Evolutionary conservation across 53 echinoderm and acorn worm species (phyloP).

Genomic region (Hippasteria phrygiana): DNA sequence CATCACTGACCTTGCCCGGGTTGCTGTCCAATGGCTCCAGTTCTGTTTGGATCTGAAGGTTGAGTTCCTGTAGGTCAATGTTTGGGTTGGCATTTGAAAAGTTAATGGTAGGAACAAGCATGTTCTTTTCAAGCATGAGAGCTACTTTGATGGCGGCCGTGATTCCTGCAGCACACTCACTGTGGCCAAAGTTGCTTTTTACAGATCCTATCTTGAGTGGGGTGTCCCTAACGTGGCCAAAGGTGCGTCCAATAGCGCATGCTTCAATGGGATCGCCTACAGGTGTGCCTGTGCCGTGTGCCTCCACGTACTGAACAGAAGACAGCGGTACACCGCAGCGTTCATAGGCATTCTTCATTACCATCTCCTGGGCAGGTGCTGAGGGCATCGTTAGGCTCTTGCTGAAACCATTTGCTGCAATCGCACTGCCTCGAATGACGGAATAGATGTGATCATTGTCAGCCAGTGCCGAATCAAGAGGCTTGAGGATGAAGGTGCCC

Average conservation of each 20-base stretch:
- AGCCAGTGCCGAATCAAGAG: constrained; percentile 77
- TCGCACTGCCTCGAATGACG: constrained; percentile 84
- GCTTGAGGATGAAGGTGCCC: constrained; percentile 87
- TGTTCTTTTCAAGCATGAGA: constrained; percentile 87
- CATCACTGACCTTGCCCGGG: background rate
- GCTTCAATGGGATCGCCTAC: constrained; percentile 98
- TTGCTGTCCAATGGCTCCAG: constrained; percentile 68
- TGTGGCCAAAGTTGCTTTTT: constrained; percentile 98
- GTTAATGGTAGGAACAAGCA: constrained; percentile 90
- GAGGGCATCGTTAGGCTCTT: constrained; percentile 96
- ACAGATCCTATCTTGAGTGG: constrained; percentile 94
- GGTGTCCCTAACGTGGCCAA: constrained; percentile 60
- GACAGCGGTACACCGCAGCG: constrained; percentile 85
- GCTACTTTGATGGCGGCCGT: constrained; percentile 94
- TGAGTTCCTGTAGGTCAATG: constrained; percentile 81
- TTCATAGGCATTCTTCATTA: constrained; percentile 87
- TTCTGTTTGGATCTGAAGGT: constrained; percentile 79
- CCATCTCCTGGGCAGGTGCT: constrained; percentile 78
- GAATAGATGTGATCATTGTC: constrained; percentile 94
- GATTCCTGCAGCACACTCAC: constrained; percentile 90
- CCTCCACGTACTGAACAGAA: constrained; percentile 87
- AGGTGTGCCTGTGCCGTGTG: constrained; percentile 97
- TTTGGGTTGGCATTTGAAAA: constrained; percentile 85
- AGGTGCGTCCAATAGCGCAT: constrained; percentile 86
- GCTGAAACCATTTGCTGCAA: constrained; percentile 89